A percentile compares a stretch with the other conserved stretches of the same genome.
These are phyloP conservation scores for Menura novaehollandiae DNA, from an alignment of 2,113 vertebrate species.

Conservation along the genomic window DNA sequence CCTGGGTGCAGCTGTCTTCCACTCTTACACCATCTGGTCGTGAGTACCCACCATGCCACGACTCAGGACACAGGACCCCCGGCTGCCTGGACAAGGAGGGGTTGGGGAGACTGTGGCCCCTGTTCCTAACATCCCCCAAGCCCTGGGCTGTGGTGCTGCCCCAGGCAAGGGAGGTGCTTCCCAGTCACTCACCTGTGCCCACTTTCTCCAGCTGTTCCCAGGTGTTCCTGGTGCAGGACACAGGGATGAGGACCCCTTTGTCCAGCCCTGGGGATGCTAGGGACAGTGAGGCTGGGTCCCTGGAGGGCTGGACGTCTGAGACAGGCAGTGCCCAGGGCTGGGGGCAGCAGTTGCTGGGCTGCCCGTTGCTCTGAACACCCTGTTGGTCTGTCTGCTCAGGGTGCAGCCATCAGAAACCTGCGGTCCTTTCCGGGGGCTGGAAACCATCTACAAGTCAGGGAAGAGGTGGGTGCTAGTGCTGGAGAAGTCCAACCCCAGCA, in stretches of 20 bases:
- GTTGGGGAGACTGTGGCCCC: rapidly evolving
- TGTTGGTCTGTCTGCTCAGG: constrained; percentile 51
- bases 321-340: neutral
- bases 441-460: constrained; percentile 81
- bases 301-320: neutral
- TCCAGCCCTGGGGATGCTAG: neutral
- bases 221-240: neutral
- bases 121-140: neutral
- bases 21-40: constrained; percentile 91
- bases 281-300: neutral
- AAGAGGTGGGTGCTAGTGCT: constrained; percentile 77
- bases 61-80: rapidly evolving
- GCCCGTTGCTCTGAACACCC: neutral
- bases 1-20: constrained; percentile 81
- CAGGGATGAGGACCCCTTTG: neutral
- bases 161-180: neutral
- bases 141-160: neutral
- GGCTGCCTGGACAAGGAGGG: neutral
- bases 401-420: constrained; percentile 80
- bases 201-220: neutral
- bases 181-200: neutral
- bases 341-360: neutral
- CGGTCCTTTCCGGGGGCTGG: constrained; percentile 83
- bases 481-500: constrained; percentile 63
- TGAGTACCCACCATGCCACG: constrained; percentile 52